phyloP scores from a whole-genome alignment of 2,113 vertebrate genomes.

The pig (Sus scrofa) region DNA sequence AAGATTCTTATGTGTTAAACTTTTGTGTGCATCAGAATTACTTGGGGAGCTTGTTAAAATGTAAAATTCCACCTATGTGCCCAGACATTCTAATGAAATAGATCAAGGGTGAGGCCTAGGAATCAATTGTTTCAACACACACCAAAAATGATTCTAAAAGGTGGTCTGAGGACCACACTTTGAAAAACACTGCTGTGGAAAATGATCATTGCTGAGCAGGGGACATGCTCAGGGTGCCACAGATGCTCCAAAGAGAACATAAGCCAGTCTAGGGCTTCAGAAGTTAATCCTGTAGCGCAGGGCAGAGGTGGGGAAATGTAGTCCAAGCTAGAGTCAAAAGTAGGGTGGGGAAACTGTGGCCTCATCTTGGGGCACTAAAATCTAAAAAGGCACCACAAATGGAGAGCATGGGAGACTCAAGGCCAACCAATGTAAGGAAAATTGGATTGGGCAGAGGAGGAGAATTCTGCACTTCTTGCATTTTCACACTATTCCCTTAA shows the following conservation, averaged over 20 bases:
- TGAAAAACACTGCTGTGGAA: conserved; percentile 10
- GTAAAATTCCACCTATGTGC: conserved; percentile 33
- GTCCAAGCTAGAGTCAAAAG: conserved; percentile 1
- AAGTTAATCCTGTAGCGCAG: neutral
- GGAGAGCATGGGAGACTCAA: neutral
- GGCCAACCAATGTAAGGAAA: neutral
- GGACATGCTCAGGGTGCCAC: neutral
- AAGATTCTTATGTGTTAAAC: conserved; percentile 60
- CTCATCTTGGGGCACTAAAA: conserved; percentile 16
- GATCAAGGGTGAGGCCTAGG: neutral
- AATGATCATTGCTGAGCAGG: conserved; percentile 64
- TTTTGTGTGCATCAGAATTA: conserved; percentile 70
- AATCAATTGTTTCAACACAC: conserved; percentile 53
- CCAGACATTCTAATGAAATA: conserved; percentile 53
- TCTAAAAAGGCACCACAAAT: conserved; percentile 48
- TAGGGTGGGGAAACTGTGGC: neutral
- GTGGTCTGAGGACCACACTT: neutral
- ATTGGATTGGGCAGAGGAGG: neutral
- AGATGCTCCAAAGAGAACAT: neutral
- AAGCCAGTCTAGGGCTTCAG: neutral
- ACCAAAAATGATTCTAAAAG: conserved; percentile 16
- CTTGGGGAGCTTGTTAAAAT: conserved; percentile 60
- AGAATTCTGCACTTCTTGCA: neutral
- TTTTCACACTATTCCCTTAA: conserved; percentile 15
- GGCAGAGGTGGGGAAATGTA: neutral